These are phyloP conservation scores for Leptopilina boulardi DNA, from an alignment of 1,140 invertebrate species.

Conservation along the genomic window DNA sequence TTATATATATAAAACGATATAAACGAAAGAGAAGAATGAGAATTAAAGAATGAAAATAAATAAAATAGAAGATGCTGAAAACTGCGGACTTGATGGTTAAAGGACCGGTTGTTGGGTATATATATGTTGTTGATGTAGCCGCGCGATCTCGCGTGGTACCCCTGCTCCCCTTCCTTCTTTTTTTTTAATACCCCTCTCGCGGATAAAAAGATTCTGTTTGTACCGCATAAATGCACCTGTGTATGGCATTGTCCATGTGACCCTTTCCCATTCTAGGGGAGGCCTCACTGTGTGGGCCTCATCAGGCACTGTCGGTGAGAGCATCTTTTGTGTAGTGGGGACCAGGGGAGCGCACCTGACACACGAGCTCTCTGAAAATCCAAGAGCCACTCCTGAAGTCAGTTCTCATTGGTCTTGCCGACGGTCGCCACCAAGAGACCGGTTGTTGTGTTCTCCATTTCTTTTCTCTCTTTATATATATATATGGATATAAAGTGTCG, in stretches of 20 bases:
- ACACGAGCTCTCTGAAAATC: constrained; percentile 55
- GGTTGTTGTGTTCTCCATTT: neutral
- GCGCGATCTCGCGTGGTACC: constrained; percentile 46
- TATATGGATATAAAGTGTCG: constrained; percentile 18
- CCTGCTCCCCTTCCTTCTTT: constrained; percentile 32
- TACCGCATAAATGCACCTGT: constrained; percentile 34
- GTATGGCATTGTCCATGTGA: neutral
- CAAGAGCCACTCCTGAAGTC: constrained; percentile 49
- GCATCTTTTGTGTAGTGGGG: constrained; percentile 31
- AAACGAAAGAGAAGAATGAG: constrained; percentile 32
- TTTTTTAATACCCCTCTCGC: no score
- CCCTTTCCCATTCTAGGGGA: constrained; percentile 30
- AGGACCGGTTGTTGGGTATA: constrained; percentile 54
- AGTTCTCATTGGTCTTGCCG: constrained; percentile 49
- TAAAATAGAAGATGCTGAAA: constrained; percentile 47
- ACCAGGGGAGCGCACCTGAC: constrained; percentile 61
- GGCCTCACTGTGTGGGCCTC: constrained; percentile 22
- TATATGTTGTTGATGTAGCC: constrained; percentile 54
- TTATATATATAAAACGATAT: no score
- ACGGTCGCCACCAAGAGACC: constrained; percentile 36
- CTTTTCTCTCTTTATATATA: neutral
- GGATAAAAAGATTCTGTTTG: constrained; percentile 11
- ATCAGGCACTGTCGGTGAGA: neutral
- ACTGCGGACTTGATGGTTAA: constrained; percentile 52
- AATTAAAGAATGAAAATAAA: constrained; percentile 51